Percentiles rank a stretch among this genome's conserved stretches.
Conservation (phyloP, 2,797 vertebrate genomes). For the Masticophis lateralis region DNA sequence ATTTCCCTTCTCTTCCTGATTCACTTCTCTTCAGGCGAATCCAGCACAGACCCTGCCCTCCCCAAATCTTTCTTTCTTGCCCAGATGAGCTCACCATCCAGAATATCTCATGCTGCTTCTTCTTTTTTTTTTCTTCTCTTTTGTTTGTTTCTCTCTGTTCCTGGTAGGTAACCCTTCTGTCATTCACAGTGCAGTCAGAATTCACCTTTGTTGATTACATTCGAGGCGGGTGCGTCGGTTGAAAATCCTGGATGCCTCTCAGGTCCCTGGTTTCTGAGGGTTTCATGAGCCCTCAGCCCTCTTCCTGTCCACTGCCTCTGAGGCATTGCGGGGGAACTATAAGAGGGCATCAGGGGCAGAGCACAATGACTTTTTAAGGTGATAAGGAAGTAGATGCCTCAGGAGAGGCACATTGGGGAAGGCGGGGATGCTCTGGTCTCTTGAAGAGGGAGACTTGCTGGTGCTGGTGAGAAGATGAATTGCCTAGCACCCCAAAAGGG, state of each 20-base stretch:
- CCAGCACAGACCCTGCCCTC: neutral
- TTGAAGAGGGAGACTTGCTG: neutral
- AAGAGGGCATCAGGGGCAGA: neutral
- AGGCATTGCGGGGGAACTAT: accelerated
- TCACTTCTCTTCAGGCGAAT: neutral
- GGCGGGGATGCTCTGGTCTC: neutral
- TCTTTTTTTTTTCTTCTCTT: neutral
- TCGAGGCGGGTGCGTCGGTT: constrained; percentile 83
- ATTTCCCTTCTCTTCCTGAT: neutral
- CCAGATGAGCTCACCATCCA: neutral
- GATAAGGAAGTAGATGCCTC: neutral
- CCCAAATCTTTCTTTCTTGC: neutral
- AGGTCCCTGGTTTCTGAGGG: neutral
- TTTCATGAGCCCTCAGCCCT: neutral
- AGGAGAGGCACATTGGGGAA: neutral
- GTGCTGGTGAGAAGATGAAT: neutral
- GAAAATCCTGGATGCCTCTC: neutral
- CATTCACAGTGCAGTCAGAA: constrained; percentile 94
- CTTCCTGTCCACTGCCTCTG: neutral
- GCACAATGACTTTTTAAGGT: neutral
- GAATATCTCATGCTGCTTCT: neutral
- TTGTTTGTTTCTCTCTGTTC: neutral
- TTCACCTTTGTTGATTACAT: constrained; percentile 98
- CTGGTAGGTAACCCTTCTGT: constrained; percentile 90
- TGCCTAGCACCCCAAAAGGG: neutral